Percentiles rank a stretch among this genome's conserved stretches.
Conservation (phyloP, 2,888 invertebrate species). For the Empis livida region DNA sequence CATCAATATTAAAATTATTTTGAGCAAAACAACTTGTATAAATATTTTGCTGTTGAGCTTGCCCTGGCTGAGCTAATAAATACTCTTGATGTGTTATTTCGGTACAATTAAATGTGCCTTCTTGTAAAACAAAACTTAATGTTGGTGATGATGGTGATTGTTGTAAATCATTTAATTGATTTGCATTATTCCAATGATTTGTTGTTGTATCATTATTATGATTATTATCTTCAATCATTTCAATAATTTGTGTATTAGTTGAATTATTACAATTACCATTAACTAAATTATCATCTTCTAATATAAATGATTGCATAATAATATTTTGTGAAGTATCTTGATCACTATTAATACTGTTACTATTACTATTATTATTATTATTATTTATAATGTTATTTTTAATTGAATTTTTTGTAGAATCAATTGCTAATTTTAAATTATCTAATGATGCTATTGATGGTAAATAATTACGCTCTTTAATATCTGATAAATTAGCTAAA, state of each 20-base stretch:
- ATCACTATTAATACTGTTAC: no score
- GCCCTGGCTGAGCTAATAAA: neutral
- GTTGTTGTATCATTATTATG: no score
- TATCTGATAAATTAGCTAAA: slow-evolving; percentile 12
- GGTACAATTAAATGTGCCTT: neutral
- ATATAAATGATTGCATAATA: no score
- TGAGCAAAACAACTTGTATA: slow-evolving; percentile 14
- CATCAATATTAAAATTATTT: slow-evolving; percentile 4
- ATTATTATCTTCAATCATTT: no score
- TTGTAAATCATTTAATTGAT: neutral
- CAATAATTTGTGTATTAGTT: no score
- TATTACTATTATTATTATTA: no score
- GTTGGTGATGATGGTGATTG: neutral
- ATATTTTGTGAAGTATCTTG: no score
- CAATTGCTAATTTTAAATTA: neutral
- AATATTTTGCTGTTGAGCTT: slow-evolving; percentile 6
- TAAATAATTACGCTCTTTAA: slow-evolving; percentile 12
- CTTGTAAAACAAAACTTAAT: neutral
- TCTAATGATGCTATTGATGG: neutral
- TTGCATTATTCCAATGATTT: no score
- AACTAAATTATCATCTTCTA: no score
- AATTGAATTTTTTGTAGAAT: neutral
- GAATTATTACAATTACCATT: no score
- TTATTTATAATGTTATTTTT: no score
- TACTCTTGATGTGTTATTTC: neutral